Evolutionary conservation across 35 echinoderm and acorn worm genomes (phyloP), one percentile per base, ranked within the genome.

Genomic region (Nesometra sesokonis): DNA sequence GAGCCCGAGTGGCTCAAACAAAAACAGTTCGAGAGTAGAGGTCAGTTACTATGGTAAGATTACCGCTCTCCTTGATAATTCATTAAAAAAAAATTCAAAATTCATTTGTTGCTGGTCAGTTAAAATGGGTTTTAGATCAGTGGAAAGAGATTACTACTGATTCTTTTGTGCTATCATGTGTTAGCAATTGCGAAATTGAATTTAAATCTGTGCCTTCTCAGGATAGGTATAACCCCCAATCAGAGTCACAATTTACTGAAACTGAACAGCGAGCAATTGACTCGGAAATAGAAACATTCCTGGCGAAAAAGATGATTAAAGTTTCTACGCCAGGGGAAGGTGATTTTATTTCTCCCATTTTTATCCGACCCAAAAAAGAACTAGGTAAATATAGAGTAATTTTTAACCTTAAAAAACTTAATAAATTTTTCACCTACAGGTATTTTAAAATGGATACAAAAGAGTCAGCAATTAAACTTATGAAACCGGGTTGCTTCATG

Each of bases 271-370:
- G 38, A 43, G 38, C 38, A 7, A 43, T 43, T 43, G 38, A 43
- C 38, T 43, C 38, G 15, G 38, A 43, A 43, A 4, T 43, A 7
- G 38, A 4, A 43, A 7, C 38, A 7, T 43, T 43, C 15, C 15
- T 43, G 38, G 38, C 38, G 5, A 43, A 43, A 43, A 43, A 15
- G 38, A 15, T 43, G 4, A 43, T 43, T 43, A 15, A 43, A 4
- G 23, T 32, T 78, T 78, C n/a, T 27, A 78, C 5, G 8, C 38
- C 15, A 43, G 4, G 38, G 4, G 15, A 43, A 43, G 81, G 36
- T 79, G 57, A 87, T 78, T 87, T 78, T 78, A 35, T 87, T 36
- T 87, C 85, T 19, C 77, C 85, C 5, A 80, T 87, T 43, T 87
- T 80, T 46, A 38, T 87, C 38, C 52, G 36, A 30, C 78, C 86